Evolutionary conservation across 2,113 vertebrate species (phyloP).

Genomic region (Macquaria australasica): DNA sequence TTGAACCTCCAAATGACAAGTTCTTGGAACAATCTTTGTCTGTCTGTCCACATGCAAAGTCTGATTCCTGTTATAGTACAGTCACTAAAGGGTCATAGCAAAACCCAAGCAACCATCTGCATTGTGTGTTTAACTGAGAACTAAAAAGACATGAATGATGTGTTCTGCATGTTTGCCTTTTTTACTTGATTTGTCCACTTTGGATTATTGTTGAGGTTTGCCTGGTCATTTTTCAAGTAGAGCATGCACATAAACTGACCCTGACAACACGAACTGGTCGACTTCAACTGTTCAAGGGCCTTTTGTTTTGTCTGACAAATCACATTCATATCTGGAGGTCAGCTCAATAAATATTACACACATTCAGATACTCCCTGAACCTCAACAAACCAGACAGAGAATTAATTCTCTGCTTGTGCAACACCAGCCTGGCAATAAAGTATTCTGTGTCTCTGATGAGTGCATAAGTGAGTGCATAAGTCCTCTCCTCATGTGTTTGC

Average conservation of each 20-base stretch:
- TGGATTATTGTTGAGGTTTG: constrained; percentile 67
- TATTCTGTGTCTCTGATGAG: constrained; percentile 57
- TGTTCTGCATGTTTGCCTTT: constrained; percentile 54
- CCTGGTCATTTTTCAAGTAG: constrained; percentile 60
- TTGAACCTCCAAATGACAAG: constrained; percentile 35
- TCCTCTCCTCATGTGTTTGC: constrained; percentile 69
- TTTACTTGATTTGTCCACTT: constrained; percentile 59
- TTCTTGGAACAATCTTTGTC: constrained; percentile 61
- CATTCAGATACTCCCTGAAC: constrained; percentile 56
- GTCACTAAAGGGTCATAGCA: constrained; percentile 58
- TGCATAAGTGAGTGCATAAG: constrained; percentile 54
- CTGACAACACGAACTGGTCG: constrained; percentile 62
- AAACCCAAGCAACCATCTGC: constrained; percentile 47
- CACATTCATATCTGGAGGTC: constrained; percentile 49
- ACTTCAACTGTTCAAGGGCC: constrained; percentile 62
- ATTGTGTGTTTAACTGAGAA: constrained; percentile 53
- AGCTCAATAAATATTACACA: constrained; percentile 62
- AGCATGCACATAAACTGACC: constrained; percentile 57
- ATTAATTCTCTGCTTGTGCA: constrained; percentile 69
- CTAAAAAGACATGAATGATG: constrained; percentile 37
- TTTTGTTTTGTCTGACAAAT: constrained; percentile 64
- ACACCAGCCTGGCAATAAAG: constrained; percentile 51
- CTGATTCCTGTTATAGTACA: constrained; percentile 51
- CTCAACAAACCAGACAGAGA: constrained; percentile 52
- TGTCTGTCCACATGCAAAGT: constrained; percentile 46